A percentile compares a stretch with the other conserved stretches of the same genome.
Conservation (phyloP, 2,888 invertebrate genomes). For the Lapara coniferarum region DNA sequence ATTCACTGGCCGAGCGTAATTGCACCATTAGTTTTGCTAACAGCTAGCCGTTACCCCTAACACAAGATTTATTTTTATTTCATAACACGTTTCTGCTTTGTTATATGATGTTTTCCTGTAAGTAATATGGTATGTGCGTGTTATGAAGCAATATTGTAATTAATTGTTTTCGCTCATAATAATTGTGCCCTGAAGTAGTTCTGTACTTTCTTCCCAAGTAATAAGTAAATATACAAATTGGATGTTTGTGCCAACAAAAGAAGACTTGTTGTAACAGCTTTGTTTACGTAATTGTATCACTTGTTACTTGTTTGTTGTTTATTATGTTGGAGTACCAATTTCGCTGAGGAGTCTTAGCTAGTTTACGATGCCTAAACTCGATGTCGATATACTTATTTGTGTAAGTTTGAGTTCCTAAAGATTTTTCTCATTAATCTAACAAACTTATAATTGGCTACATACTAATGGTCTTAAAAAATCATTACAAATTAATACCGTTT, state of each 20-base stretch:
- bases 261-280: background rate
- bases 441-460: too few relatives aligned
- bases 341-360: background rate
- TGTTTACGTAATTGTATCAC: conserved; percentile 9
- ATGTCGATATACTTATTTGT: background rate
- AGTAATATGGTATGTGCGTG: conserved; percentile 48
- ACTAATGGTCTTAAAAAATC: too few relatives aligned
- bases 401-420: background rate
- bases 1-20: conserved; percentile 31
- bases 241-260: background rate
- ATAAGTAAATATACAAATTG: conserved; percentile 14
- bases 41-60: conserved; percentile 30
- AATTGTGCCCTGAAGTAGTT: conserved; percentile 15
- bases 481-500: too few relatives aligned
- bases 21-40: conserved; percentile 33
- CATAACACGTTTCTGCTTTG: conserved; percentile 27
- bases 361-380: background rate
- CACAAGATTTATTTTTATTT: conserved; percentile 36
- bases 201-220: conserved; percentile 26
- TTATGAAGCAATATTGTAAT: conserved; percentile 39
- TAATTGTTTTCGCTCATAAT: conserved; percentile 39
- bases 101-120: conserved; percentile 30
- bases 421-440: too few relatives aligned
- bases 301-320: background rate
- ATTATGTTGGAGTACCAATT: background rate